Base-by-base conservation (phyloP, 2,797 vertebrate genomes). In the Siniperca undulata region DNA sequence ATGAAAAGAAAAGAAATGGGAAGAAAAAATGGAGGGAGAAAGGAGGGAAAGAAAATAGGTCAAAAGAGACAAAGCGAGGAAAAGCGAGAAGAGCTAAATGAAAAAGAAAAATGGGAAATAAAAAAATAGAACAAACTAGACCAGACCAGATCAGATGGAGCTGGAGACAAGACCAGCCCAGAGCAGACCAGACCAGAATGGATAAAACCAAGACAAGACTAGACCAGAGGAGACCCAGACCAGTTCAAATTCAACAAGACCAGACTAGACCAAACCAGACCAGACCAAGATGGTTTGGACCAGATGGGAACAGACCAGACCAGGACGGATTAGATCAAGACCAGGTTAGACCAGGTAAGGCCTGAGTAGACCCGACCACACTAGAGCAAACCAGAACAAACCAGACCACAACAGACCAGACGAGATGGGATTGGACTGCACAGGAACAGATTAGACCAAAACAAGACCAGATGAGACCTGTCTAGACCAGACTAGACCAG, bases 1-100 rank as follows among this genome's bases (percentile, higher is more conserved):
- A 64, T 77, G 77, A 77, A 65, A 80, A 70, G 70, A 74, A 81
- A 66, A 76, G 75, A 70, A n/a, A 56, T 17, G 17, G 40, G 52
- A 55, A 30, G 67, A 70, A 71, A 50, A 70, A 80, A 72, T 20
- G 0, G 2, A 50, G 9, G 4, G 0, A 17, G 16, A 13, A 16
- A 34, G 4, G 19, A 30, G 16, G 55, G n/a, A 44, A 30, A 36
- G 11, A 22, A 55, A 44, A 27, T 8, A 60, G 7, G 22, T 56
- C 17, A 58, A n/a, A 52, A 53, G 34, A 44, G 3, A 38, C 1
- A 14, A 6, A 59, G 24, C 24, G 5, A 3, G 62, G 22, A 38
- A 67, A 50, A 71, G 30, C 11, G 1, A 46, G n/a, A 11, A 0
- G 13, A 30, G n/a, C 2, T 27, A n/a, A 40, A 65, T 2, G 13